phyloP scores from a whole-genome alignment of 2,888 invertebrate species.

The Acanthosepion lycidas region DNA sequence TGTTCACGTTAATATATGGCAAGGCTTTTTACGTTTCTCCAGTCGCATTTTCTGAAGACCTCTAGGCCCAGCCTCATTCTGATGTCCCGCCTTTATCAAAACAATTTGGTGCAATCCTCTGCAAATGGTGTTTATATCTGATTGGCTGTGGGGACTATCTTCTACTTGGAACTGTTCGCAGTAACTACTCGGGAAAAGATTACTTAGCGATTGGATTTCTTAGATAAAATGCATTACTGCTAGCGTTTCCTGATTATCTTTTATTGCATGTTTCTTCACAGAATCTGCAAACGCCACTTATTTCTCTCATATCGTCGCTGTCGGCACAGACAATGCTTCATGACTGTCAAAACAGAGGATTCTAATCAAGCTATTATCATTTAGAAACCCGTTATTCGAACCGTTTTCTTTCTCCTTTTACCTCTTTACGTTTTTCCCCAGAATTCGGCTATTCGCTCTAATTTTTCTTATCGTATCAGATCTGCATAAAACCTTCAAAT shows the following conservation, averaged over 20 bases:
- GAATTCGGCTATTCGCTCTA: neutral
- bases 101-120: slow-evolving; percentile 22
- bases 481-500: neutral
- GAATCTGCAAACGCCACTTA: neutral
- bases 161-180: neutral
- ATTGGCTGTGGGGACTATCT: neutral
- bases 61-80: neutral
- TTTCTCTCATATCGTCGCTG: neutral
- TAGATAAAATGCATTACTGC: neutral
- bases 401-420: neutral
- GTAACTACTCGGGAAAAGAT: neutral
- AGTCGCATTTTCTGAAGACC: neutral
- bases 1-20: neutral
- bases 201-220: neutral
- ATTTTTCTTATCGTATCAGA: neutral
- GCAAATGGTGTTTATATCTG: slow-evolving; percentile 33
- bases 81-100: neutral
- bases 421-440: neutral
- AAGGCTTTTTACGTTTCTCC: neutral
- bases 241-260: neutral
- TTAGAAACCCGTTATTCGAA: neutral
- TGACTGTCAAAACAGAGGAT: neutral
- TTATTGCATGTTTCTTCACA: neutral
- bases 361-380: neutral
- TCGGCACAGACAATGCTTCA: neutral